Conservation (phyloP, 2,888 invertebrate species). For the Aphodius granarius region DNA sequence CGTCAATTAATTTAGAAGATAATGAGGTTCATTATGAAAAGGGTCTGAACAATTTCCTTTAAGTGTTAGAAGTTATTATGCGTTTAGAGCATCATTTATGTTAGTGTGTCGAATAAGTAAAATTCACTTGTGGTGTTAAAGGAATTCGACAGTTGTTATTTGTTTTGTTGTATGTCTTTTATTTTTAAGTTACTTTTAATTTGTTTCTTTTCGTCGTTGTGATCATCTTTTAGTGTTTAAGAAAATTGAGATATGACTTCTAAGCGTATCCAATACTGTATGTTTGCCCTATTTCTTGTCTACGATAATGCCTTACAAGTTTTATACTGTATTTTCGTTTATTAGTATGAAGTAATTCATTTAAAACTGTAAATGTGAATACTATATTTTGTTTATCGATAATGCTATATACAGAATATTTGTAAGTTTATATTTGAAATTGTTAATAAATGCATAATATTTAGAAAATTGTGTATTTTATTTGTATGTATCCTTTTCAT, state of each 20-base stretch:
- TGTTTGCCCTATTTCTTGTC: background rate
- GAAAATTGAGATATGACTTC: background rate
- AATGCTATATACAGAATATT: slow-evolving; percentile 8
- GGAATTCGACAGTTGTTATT: background rate
- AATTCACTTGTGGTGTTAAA: background rate
- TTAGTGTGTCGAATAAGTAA: background rate
- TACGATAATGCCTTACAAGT: background rate
- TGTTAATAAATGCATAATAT: background rate
- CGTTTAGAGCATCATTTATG: background rate
- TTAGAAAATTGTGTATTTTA: background rate
- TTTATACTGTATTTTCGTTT: background rate
- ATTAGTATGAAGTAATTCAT: background rate
- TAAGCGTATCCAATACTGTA: background rate
- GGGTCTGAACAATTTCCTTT: slow-evolving; percentile 23
- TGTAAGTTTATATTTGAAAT: slow-evolving; percentile 19
- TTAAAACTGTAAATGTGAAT: background rate
- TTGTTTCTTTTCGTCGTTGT: background rate
- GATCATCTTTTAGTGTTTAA: background rate
- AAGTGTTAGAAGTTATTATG: background rate
- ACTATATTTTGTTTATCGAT: background rate
- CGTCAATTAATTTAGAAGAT: slow-evolving; percentile 40
- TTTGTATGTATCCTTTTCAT: background rate
- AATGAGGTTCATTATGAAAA: slow-evolving; percentile 50
- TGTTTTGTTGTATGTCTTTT: background rate
- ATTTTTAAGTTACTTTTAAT: background rate